Percentiles rank a stretch among this genome's conserved stretches.
Conservation (phyloP, 2,888 invertebrate genomes). For the Ormyrus thymus region DNA sequence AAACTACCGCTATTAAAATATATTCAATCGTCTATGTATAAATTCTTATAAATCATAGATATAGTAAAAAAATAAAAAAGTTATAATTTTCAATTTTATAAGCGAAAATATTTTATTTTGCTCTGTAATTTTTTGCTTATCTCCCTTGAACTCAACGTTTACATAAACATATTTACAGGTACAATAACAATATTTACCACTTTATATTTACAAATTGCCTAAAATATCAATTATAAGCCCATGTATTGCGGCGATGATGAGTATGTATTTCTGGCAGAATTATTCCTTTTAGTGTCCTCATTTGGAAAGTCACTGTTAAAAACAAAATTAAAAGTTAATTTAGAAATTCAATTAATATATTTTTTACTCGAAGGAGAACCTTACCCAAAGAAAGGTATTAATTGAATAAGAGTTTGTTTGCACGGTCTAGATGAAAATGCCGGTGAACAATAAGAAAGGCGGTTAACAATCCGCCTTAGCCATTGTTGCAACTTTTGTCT, state of each 20-base stretch:
- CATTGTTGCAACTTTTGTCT: conserved; percentile 91
- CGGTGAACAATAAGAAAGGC: conserved; percentile 81
- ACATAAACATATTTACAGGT: conserved; percentile 45
- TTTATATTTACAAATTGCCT: conserved; percentile 51
- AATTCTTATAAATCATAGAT: conserved; percentile 24
- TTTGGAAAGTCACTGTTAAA: conserved; percentile 69
- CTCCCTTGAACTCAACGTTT: conserved; percentile 43
- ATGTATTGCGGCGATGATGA: conserved; percentile 73
- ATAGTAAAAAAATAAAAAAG: conserved; percentile 41
- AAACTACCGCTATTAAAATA: conserved; percentile 28
- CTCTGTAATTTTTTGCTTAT: conserved; percentile 34
- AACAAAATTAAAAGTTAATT: conserved; percentile 11
- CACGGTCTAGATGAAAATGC: conserved; percentile 86
- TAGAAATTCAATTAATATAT: neutral
- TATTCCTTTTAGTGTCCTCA: conserved; percentile 68
- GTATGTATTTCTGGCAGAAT: conserved; percentile 67
- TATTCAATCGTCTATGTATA: conserved; percentile 22
- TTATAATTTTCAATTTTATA: conserved; percentile 27
- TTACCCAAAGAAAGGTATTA: conserved; percentile 92
- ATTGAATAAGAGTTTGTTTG: conserved; percentile 85
- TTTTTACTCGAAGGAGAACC: conserved; percentile 54
- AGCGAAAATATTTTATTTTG: conserved; percentile 18
- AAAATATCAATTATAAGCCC: conserved; percentile 67
- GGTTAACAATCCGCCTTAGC: conserved; percentile 87
- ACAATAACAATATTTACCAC: conserved; percentile 46